Conservation (phyloP, 2,113 vertebrate species). For the Agapornis roseicollis region DNA sequence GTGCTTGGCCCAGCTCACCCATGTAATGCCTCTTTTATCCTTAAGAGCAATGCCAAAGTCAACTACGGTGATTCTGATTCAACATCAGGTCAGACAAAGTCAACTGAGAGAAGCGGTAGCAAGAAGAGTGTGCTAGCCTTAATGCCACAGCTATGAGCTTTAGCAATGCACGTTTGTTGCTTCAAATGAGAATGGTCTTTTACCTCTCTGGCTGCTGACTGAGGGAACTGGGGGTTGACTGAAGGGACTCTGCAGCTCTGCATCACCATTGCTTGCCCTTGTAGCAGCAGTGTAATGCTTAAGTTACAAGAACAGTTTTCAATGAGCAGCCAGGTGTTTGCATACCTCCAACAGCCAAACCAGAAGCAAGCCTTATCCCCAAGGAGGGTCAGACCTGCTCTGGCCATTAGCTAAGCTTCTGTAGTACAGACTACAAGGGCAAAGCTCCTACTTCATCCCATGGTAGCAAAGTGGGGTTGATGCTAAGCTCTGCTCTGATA, state of each 20-base stretch:
- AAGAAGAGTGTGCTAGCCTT: not conserved
- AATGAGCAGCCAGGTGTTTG: not conserved
- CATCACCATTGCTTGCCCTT: not conserved
- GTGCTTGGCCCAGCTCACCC: not conserved
- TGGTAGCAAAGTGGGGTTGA: not conserved
- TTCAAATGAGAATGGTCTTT: not conserved
- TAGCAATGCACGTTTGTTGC: not conserved
- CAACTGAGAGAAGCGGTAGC: not conserved
- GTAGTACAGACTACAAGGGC: no score
- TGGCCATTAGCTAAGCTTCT: not conserved
- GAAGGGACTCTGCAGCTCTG: not conserved
- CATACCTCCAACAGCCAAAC: not conserved
- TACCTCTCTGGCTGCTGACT: not conserved
- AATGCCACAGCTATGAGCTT: not conserved
- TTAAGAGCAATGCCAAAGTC: not conserved
- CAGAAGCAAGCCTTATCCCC: not conserved
- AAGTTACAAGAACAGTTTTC: not conserved
- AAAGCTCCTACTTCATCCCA: not conserved
- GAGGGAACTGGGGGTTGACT: not conserved
- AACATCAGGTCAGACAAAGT: not conserved
- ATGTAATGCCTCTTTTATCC: not conserved
- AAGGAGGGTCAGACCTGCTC: rapidly evolving
- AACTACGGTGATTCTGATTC: rapidly evolving
- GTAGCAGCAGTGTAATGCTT: not conserved
- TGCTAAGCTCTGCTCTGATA: not conserved